These are phyloP conservation scores for Hypercompe scribonia DNA, from an alignment of 2,888 invertebrate species.

Conservation along the genomic window DNA sequence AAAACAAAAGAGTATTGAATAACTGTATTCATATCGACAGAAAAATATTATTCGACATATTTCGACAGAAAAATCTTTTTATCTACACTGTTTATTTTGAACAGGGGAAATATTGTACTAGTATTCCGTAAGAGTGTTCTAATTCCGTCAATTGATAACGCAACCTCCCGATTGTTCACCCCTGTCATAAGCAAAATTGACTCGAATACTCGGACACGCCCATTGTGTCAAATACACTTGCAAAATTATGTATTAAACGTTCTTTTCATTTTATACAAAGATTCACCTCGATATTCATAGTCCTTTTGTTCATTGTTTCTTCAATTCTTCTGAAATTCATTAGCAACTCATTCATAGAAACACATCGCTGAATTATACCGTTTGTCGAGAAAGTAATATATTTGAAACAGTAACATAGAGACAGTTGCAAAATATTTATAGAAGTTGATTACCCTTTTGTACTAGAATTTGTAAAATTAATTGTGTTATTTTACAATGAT, in stretches of 20 bases:
- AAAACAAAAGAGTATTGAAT: too few species aligned
- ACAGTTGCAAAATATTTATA: too few species aligned
- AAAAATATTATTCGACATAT: too few species aligned
- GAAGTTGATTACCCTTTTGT: too few species aligned
- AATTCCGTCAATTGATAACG: not conserved
- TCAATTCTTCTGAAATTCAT: not conserved
- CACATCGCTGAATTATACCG: not conserved
- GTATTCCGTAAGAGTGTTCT: not conserved
- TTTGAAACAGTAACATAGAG: too few species aligned
- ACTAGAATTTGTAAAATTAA: too few species aligned
- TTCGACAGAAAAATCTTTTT: not conserved
- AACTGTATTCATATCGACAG: not conserved
- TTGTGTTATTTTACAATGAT: too few species aligned
- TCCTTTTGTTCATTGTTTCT: not conserved
- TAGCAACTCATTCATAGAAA: not conserved
- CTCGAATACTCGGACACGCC: not conserved
- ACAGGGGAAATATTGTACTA: not conserved
- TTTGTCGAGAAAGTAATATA: not conserved
- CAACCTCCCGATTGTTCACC: not conserved
- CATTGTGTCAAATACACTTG: constrained; percentile 5
- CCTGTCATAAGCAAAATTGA: constrained; percentile 1
- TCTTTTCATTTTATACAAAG: not conserved
- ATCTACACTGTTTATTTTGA: too few species aligned
- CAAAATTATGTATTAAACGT: not conserved
- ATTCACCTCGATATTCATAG: not conserved